Conservation (phyloP, 2,888 invertebrate species). For the Ashinkailepas kermadecensis region DNA sequence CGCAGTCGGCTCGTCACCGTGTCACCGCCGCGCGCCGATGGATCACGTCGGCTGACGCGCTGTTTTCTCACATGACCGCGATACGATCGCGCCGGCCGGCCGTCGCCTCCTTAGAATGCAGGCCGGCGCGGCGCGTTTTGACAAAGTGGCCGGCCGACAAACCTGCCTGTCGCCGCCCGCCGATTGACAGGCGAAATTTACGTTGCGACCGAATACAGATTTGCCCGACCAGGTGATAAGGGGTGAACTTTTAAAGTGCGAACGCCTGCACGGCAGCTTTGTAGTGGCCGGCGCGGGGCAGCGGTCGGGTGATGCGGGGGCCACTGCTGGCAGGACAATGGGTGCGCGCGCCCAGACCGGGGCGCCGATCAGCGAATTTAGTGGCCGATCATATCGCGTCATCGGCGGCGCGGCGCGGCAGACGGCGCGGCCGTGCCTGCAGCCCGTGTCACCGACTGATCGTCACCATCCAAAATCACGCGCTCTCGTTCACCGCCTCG, state of each 20-base stretch:
- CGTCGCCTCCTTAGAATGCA: not conserved
- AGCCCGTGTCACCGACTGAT: too few species aligned
- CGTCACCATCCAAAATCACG: too few species aligned
- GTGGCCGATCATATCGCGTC: not conserved
- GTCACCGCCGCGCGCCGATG: not conserved
- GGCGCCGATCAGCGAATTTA: not conserved
- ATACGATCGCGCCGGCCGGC: not conserved
- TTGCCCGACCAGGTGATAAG: not conserved
- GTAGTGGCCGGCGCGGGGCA: not conserved
- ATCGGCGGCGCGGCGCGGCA: not conserved
- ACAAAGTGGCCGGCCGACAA: slow-evolving; percentile 9
- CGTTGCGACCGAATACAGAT: too few species aligned
- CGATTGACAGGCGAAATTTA: too few species aligned
- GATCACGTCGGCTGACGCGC: not conserved
- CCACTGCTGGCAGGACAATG: not conserved
- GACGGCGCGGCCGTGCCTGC: not conserved
- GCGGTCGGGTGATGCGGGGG: not conserved
- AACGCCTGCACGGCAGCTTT: not conserved
- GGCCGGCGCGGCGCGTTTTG: not conserved
- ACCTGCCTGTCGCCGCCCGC: not conserved
- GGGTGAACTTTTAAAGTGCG: not conserved
- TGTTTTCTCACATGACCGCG: not conserved
- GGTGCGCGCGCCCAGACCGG: not conserved
- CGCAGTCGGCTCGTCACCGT: too few species aligned
- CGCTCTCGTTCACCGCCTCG: too few species aligned